Percentiles rank a stretch among this genome's conserved stretches.
Evolutionary conservation across 2,888 invertebrate genomes (phyloP).

Genomic region (Torymus tubicola): DNA sequence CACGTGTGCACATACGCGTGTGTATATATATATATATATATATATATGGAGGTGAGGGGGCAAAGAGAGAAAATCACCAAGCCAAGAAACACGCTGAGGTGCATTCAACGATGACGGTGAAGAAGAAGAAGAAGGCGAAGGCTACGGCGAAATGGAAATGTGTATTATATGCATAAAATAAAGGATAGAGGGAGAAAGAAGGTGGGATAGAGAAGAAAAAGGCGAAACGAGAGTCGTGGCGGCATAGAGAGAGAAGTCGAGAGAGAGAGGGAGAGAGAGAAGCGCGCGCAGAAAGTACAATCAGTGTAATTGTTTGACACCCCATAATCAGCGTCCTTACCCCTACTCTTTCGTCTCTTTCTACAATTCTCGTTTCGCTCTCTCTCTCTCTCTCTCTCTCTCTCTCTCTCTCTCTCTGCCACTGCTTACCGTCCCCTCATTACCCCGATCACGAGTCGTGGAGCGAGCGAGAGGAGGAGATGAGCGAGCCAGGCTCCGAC

Average conservation of each 20-base stretch:
- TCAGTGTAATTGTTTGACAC: conserved; percentile 77
- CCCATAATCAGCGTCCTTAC: conserved; percentile 76
- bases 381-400: conserved; percentile 58
- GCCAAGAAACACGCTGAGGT: conserved; percentile 61
- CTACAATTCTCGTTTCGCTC: conserved; percentile 57
- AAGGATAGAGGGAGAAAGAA: conserved; percentile 28
- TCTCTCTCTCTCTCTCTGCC: conserved; percentile 58
- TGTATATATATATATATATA: background rate
- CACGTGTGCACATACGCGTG: background rate
- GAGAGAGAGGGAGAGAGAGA: conserved; percentile 44
- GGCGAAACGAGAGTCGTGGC: conserved; percentile 46
- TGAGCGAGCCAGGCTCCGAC: conserved; percentile 66
- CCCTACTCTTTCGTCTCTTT: conserved; percentile 62
- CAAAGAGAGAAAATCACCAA: conserved; percentile 24
- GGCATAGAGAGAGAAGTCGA: conserved; percentile 56
- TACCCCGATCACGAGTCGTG: conserved; percentile 75
- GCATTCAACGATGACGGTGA: conserved; percentile 61
- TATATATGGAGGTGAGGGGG: background rate
- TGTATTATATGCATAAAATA: conserved; percentile 52
- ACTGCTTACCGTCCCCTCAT: conserved; percentile 66
- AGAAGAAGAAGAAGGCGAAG: conserved; percentile 57
- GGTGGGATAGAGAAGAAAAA: conserved; percentile 28
- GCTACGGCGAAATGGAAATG: conserved; percentile 40
- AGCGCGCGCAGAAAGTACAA: conserved; percentile 69
- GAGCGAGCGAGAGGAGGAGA: conserved; percentile 14